Percentiles rank a stretch among this genome's conserved stretches.
Conservation (phyloP, 2,888 invertebrate genomes). For the Caprella mutica region DNA sequence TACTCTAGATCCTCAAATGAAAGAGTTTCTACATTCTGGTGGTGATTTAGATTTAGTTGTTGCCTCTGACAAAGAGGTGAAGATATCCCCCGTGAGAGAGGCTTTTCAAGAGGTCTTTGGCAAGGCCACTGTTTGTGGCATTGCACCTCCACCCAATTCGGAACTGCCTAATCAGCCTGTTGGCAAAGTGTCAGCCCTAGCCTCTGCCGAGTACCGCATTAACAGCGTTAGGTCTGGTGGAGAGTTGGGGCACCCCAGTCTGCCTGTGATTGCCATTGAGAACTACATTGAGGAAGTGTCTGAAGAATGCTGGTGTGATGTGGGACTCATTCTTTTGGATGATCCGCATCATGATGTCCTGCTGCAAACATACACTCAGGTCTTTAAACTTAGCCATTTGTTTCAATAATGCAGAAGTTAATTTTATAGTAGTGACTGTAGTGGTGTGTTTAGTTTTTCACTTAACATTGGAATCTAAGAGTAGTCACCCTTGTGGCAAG, state of each 20-base stretch:
- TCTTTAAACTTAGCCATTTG: too few species aligned
- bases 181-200: constrained; percentile 62
- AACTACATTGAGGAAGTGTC: constrained; percentile 58
- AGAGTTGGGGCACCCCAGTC: constrained; percentile 51
- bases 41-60: constrained; percentile 63
- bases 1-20: constrained; percentile 80
- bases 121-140: constrained; percentile 60
- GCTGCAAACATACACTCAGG: constrained; percentile 48
- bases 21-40: constrained; percentile 70
- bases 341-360: constrained; percentile 58
- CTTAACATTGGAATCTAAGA: neutral
- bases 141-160: constrained; percentile 49
- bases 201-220: constrained; percentile 61
- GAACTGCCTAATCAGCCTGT: constrained; percentile 66
- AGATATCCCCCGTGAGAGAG: constrained; percentile 62
- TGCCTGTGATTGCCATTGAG: constrained; percentile 61
- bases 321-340: constrained; percentile 56
- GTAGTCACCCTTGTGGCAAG: neutral
- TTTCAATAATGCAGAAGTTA: too few species aligned
- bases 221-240: constrained; percentile 49
- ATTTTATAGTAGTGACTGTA: neutral
- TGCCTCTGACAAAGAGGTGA: constrained; percentile 63
- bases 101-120: constrained; percentile 70
- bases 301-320: constrained; percentile 58
- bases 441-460: neutral